Evolutionary conservation across 2,888 invertebrate species (phyloP).

Genomic region (Ametastegia equiseti): DNA sequence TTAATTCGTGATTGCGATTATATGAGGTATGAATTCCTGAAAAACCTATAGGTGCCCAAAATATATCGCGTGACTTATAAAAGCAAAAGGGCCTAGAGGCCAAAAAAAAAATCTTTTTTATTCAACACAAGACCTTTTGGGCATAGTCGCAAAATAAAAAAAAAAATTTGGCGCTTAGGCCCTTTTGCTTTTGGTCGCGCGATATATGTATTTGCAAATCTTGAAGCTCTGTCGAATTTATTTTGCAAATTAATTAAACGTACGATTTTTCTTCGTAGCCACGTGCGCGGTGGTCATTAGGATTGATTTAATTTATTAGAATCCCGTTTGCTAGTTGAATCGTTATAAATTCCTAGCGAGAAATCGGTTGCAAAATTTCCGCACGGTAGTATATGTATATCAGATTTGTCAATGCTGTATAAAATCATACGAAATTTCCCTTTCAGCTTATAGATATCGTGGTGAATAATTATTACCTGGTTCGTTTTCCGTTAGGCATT

Average conservation of each 20-base stretch:
- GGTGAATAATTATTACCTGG: neutral
- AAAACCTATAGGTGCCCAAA: neutral
- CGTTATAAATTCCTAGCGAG: slow-evolving; percentile 6
- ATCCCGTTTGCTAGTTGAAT: neutral
- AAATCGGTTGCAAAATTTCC: slow-evolving; percentile 19
- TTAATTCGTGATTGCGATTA: neutral
- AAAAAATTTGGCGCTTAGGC: too few relatives aligned
- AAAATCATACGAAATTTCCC: slow-evolving; percentile 9
- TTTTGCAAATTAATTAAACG: too few relatives aligned
- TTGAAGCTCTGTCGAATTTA: too few relatives aligned
- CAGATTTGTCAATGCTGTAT: slow-evolving; percentile 2
- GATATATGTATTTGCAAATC: too few relatives aligned
- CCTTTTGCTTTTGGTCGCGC: too few relatives aligned
- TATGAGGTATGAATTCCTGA: neutral
- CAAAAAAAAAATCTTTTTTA: too few relatives aligned
- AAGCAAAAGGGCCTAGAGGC: too few relatives aligned
- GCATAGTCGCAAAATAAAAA: too few relatives aligned
- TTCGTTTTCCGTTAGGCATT: neutral
- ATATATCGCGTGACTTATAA: neutral
- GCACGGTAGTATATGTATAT: neutral
- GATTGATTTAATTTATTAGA: slow-evolving; percentile 15
- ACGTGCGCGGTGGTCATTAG: neutral
- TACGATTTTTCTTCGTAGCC: too few relatives aligned
- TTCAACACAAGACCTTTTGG: too few relatives aligned
- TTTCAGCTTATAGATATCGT: neutral